phyloP scores from a whole-genome alignment of 2,888 invertebrate genomes.

The Hyalella azteca region DNA sequence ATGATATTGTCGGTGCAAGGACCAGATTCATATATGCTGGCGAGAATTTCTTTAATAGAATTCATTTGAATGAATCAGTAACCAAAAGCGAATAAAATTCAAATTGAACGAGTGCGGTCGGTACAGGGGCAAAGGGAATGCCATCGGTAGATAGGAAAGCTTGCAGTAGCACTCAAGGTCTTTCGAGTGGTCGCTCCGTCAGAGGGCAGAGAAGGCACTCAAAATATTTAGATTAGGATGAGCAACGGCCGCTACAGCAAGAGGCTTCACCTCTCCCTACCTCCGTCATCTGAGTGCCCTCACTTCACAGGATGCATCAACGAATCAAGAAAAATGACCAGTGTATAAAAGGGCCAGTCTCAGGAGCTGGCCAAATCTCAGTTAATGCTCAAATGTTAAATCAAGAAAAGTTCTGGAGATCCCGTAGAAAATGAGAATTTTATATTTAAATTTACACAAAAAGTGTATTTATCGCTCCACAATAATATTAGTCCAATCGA shows the following conservation, averaged over 20 bases:
- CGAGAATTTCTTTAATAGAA: too few relatives aligned
- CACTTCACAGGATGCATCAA: constrained; percentile 8
- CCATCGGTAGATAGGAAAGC: not conserved
- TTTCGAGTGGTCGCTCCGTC: constrained; percentile 17
- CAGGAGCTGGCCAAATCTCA: not conserved
- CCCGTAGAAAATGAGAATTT: too few relatives aligned
- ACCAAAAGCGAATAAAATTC: too few relatives aligned
- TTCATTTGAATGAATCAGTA: too few relatives aligned
- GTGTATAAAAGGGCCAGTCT: constrained; percentile 3
- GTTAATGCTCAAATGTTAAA: not conserved
- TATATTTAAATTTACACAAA: too few relatives aligned
- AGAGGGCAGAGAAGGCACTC: constrained; percentile 6
- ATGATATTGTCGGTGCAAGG: too few relatives aligned
- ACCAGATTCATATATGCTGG: too few relatives aligned
- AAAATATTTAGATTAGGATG: constrained; percentile 25
- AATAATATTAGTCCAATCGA: too few relatives aligned
- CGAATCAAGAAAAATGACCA: constrained; percentile 17
- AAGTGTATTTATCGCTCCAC: too few relatives aligned
- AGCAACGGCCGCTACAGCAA: constrained; percentile 2
- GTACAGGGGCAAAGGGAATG: too few relatives aligned
- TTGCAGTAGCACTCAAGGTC: not conserved
- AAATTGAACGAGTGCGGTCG: too few relatives aligned
- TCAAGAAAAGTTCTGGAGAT: too few relatives aligned
- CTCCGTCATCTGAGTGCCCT: not conserved
- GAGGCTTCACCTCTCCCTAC: not conserved